These are phyloP conservation scores for Acrobasis consociella DNA, from an alignment of 2,888 invertebrate genomes.

Conservation along the genomic window DNA sequence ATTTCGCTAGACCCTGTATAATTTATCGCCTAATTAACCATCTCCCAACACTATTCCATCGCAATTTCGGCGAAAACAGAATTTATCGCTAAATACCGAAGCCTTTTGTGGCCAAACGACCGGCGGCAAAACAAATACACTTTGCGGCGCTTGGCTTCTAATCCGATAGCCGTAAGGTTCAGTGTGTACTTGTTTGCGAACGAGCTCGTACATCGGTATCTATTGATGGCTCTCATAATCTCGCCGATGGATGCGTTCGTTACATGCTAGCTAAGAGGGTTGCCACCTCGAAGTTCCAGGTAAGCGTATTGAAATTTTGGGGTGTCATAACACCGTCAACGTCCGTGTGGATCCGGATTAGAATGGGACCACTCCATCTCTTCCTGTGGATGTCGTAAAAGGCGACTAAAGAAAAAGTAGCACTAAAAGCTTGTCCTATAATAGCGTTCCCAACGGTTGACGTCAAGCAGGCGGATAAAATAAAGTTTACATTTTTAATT, in stretches of 20 bases:
- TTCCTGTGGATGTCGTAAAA: no score
- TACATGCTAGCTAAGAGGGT: background rate
- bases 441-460: no score
- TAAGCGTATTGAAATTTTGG: background rate
- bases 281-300: background rate
- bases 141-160: background rate
- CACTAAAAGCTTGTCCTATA: no score
- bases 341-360: no score
- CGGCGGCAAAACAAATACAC: background rate
- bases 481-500: no score
- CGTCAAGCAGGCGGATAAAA: no score
- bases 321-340: no score
- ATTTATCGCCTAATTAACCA: slow-evolving; percentile 12
- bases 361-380: no score
- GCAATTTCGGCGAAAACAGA: background rate
- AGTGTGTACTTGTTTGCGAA: slow-evolving; percentile 1
- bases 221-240: slow-evolving; percentile 17
- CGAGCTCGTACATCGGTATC: slow-evolving; percentile 4
- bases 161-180: slow-evolving; percentile 1
- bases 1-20: background rate
- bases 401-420: no score
- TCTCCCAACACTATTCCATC: slow-evolving; percentile 4
- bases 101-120: slow-evolving; percentile 4
- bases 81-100: slow-evolving; percentile 13
- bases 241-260: background rate